A percentile compares a stretch with the other conserved stretches of the same genome.
These are phyloP conservation scores for Arizona elegans DNA, from an alignment of 2,113 vertebrate species.

Conservation along the genomic window DNA sequence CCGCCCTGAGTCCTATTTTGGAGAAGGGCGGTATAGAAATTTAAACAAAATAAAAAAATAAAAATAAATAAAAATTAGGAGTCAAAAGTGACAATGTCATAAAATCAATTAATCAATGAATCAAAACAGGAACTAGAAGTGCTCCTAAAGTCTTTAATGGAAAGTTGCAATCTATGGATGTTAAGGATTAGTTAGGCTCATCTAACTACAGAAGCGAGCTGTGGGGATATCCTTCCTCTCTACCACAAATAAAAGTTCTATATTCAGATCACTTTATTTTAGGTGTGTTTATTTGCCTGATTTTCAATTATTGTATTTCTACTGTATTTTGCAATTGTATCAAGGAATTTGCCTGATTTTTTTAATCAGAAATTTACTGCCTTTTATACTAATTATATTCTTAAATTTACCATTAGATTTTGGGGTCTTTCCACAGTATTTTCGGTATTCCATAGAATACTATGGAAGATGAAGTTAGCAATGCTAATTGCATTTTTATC, in stretches of 20 bases:
- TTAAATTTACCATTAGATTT: not conserved
- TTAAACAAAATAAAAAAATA: too few relatives aligned
- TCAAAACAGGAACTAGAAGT: not conserved
- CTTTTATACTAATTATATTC: not conserved
- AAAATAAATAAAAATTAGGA: too few relatives aligned
- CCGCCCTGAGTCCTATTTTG: too few relatives aligned
- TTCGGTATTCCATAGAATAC: not conserved
- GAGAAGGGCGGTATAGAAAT: too few relatives aligned
- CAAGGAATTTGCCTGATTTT: not conserved
- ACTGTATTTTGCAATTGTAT: not conserved
- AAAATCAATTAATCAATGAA: not conserved
- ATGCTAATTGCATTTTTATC: not conserved
- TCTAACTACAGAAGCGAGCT: not conserved
- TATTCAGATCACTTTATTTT: not conserved
- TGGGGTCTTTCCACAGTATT: not conserved
- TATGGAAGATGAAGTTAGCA: not conserved
- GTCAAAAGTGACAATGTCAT: not conserved
- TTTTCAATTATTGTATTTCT: not conserved
- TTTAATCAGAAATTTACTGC: not conserved
- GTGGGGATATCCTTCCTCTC: not conserved
- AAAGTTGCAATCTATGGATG: not conserved
- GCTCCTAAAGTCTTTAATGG: not conserved
- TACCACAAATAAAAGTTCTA: not conserved
- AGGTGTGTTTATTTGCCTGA: not conserved
- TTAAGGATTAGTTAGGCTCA: not conserved